Conservation (phyloP, 2,888 invertebrate genomes). For the Zaprionus obscuricornis region DNA sequence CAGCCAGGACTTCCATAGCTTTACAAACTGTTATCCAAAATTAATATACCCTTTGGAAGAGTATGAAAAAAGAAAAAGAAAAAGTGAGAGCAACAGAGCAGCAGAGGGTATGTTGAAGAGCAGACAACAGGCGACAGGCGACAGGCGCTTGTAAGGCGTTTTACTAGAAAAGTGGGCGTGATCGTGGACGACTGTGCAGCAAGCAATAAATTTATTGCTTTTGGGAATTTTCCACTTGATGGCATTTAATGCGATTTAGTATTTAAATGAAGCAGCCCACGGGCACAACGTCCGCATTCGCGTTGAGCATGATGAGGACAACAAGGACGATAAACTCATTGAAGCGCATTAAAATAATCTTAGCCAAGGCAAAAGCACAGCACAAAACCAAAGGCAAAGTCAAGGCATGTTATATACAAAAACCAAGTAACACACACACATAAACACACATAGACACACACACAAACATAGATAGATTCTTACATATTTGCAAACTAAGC, state of each 20-base stretch:
- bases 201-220: conserved; percentile 74
- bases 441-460: conserved; percentile 5
- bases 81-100: conserved; percentile 61
- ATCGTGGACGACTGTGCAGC: conserved; percentile 53
- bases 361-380: conserved; percentile 30
- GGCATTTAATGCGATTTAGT: conserved; percentile 78
- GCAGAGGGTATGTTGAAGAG: neutral
- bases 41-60: too few species aligned
- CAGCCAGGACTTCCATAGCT: too few species aligned
- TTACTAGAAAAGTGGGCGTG: conserved; percentile 30
- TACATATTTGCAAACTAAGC: conserved; percentile 39
- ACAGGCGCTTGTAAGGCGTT: conserved; percentile 14
- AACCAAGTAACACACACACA: conserved; percentile 11
- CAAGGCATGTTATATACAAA: too few species aligned
- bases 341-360: conserved; percentile 73
- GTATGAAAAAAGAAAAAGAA: conserved; percentile 10
- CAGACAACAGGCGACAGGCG: conserved; percentile 21
- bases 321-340: conserved; percentile 68
- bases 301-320: conserved; percentile 39
- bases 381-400: neutral
- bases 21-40: too few species aligned
- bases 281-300: conserved; percentile 17
- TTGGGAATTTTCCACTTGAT: conserved; percentile 78
- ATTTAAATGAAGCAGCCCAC: conserved; percentile 73
- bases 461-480: too few species aligned